Percentiles rank a stretch among this genome's conserved stretches.
phyloP scores from a whole-genome alignment of 2,888 invertebrate genomes.

The Allacma fusca region DNA sequence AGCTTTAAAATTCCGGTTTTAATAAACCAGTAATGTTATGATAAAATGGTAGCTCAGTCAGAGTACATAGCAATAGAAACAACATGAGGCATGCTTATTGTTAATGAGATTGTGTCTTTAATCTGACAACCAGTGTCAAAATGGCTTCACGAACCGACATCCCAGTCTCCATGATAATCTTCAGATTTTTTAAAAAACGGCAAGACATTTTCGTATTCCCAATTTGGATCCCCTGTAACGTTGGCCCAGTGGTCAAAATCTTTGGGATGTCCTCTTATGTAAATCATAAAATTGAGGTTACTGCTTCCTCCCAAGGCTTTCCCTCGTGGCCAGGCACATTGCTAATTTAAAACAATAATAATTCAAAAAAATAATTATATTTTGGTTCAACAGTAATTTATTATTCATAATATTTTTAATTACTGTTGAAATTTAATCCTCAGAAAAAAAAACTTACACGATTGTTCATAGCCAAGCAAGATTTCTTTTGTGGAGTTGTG shows the following conservation, averaged over 20 bases:
- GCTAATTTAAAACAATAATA: conserved; percentile 65
- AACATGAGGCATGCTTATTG: too few species aligned
- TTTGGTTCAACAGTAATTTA: neutral
- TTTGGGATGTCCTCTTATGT: conserved; percentile 55
- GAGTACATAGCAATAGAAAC: too few species aligned
- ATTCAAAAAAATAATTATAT: conserved; percentile 18
- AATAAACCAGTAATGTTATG: too few species aligned
- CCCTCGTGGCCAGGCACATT: conserved; percentile 75
- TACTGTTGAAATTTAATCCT: neutral
- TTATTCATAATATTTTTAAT: neutral
- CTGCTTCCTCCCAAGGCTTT: conserved; percentile 75
- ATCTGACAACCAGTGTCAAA: too few species aligned
- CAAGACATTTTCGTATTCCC: conserved; percentile 51
- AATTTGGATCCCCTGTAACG: conserved; percentile 52
- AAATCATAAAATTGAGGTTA: conserved; percentile 55
- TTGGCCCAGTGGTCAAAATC: conserved; percentile 57
- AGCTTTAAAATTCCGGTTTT: too few species aligned
- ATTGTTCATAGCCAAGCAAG: conserved; percentile 57
- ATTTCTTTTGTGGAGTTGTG: conserved; percentile 58
- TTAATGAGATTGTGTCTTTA: too few species aligned
- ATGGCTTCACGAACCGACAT: conserved; percentile 52
- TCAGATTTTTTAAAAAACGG: conserved; percentile 57
- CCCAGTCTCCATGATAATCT: conserved; percentile 56
- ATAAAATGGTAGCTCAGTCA: too few species aligned
- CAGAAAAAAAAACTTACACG: conserved; percentile 39